Evolutionary conservation across 2,888 invertebrate genomes (phyloP).

Genomic region (Chorisops tibialis): DNA sequence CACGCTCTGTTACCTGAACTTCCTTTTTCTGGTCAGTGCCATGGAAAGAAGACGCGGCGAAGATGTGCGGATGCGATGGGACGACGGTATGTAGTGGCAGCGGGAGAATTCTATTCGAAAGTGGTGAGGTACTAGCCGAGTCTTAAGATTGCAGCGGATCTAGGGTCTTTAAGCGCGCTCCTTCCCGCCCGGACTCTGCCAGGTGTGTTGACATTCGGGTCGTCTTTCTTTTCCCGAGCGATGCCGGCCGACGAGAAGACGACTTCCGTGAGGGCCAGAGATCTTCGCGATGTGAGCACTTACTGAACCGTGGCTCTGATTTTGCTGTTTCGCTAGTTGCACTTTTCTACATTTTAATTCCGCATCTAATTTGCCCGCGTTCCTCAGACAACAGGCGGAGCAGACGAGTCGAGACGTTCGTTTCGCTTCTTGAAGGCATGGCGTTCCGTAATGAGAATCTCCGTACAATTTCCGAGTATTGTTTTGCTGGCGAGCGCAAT

Average conservation of each 20-base stretch:
- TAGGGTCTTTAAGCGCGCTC: constrained; percentile 13
- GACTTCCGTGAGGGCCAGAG: not conserved
- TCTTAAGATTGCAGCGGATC: constrained; percentile 5
- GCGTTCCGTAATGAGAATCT: no score
- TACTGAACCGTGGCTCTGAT: constrained; percentile 22
- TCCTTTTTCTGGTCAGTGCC: constrained; percentile 39
- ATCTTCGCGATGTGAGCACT: constrained; percentile 1
- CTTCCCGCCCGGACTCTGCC: not conserved
- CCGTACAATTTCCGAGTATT: no score
- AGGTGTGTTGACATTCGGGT: not conserved
- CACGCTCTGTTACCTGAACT: constrained; percentile 38
- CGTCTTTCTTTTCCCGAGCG: not conserved
- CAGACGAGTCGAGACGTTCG: no score
- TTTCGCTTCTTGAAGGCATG: no score
- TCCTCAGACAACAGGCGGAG: no score
- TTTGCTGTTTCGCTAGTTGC: constrained; percentile 21
- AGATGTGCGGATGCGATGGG: not conserved
- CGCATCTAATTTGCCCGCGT: not conserved
- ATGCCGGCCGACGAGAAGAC: not conserved
- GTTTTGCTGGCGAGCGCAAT: no score
- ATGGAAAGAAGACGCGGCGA: constrained; percentile 36
- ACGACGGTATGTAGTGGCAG: not conserved
- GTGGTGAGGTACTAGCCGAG: not conserved
- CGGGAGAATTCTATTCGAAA: no score
- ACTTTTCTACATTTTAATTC: constrained; percentile 10